Evolutionary conservation across 2,888 invertebrate genomes (phyloP).

Genomic region (Eremobia ochroleuca): DNA sequence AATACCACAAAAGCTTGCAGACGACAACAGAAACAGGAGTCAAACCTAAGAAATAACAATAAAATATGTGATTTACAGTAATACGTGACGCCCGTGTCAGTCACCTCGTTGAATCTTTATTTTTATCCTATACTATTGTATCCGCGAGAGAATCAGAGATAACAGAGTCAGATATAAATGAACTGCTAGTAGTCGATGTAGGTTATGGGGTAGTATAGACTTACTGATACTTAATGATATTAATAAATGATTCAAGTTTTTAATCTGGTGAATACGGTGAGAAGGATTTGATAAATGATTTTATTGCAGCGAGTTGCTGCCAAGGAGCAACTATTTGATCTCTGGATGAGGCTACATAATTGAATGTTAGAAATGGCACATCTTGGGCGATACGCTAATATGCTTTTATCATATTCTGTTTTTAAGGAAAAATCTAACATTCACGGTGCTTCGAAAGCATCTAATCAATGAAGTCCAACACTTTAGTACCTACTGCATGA

Average conservation of each 20-base stretch:
- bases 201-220: background rate
- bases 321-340: background rate
- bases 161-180: conserved; percentile 17
- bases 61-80: conserved; percentile 63
- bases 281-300: background rate
- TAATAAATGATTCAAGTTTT: background rate
- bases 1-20: conserved; percentile 56
- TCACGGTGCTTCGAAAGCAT: background rate
- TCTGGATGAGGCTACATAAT: background rate
- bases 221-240: background rate
- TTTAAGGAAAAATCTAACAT: background rate
- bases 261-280: background rate
- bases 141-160: conserved; percentile 45
- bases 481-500: background rate
- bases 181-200: conserved; percentile 2
- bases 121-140: conserved; percentile 61
- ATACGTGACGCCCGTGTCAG: conserved; percentile 57
- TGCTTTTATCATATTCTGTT: background rate
- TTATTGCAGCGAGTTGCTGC: background rate
- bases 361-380: background rate
- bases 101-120: conserved; percentile 64
- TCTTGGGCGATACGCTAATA: background rate
- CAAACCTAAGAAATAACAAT: conserved; percentile 64
- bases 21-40: conserved; percentile 43
- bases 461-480: background rate